Percentiles rank a stretch among this genome's conserved stretches.
phyloP scores from a whole-genome alignment of 2,888 invertebrate species.

The Caradrina kadenii region DNA sequence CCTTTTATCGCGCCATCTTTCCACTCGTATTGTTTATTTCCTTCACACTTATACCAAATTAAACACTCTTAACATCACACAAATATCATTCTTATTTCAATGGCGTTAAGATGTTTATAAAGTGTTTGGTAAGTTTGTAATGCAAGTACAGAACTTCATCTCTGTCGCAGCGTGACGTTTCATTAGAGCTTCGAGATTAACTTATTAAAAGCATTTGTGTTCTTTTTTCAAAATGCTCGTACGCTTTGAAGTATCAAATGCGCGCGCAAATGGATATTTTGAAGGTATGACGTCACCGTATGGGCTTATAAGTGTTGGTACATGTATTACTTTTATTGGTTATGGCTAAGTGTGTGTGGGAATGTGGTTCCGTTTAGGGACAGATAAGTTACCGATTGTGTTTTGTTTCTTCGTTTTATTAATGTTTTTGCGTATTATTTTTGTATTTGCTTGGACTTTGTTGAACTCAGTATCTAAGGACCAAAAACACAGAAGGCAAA shows the following conservation, averaged over 20 bases:
- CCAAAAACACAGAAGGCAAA: background rate
- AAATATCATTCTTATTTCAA: conserved; percentile 31
- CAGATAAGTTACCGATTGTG: conserved; percentile 49
- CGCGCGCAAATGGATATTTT: conserved; percentile 52
- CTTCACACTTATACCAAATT: conserved; percentile 68
- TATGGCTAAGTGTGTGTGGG: conserved; percentile 55
- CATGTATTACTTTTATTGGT: conserved; percentile 41
- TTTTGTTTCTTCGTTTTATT: conserved; percentile 25
- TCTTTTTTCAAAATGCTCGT: conserved; percentile 62
- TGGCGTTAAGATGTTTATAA: background rate
- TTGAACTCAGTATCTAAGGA: background rate
- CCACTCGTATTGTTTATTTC: conserved; percentile 77
- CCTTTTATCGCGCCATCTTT: conserved; percentile 83
- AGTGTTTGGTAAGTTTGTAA: conserved; percentile 46
- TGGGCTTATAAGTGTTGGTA: conserved; percentile 41
- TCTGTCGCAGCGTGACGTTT: conserved; percentile 81
- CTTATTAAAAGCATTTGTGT: conserved; percentile 78
- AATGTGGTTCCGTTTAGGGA: conserved; percentile 50
- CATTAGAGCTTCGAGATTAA: conserved; percentile 84
- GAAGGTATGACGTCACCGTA: conserved; percentile 53
- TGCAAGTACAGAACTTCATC: conserved; percentile 65
- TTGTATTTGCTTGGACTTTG: conserved; percentile 19
- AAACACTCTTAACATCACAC: conserved; percentile 7
- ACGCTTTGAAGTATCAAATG: conserved; percentile 63
- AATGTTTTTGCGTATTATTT: conserved; percentile 15